A percentile compares a stretch with the other conserved stretches of the same genome.
Conservation (phyloP, 1,140 invertebrate species). For the Hestina assimilis region DNA sequence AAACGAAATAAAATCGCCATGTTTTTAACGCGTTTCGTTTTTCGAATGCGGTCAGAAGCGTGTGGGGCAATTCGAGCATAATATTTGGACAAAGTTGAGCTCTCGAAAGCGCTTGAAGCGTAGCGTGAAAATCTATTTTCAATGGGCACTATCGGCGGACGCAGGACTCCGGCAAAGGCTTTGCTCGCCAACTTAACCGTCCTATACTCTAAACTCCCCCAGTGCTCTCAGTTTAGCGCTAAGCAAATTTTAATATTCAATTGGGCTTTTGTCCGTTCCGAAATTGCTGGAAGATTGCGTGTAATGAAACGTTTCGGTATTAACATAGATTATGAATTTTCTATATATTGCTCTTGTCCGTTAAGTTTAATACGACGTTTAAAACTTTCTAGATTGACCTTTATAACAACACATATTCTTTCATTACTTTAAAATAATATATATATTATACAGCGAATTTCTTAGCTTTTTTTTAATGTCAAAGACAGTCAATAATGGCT, state of each 20-base stretch:
- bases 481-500: neutral
- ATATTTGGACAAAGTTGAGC: slow-evolving; percentile 65
- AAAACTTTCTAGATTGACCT: no score
- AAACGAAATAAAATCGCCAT: slow-evolving; percentile 8
- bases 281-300: slow-evolving; percentile 45
- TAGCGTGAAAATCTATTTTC: slow-evolving; percentile 76
- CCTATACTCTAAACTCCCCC: slow-evolving; percentile 53
- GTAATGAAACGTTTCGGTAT: slow-evolving; percentile 31
- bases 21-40: slow-evolving; percentile 16
- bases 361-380: neutral
- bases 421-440: no score
- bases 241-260: slow-evolving; percentile 76
- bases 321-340: slow-evolving; percentile 33
- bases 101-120: slow-evolving; percentile 53
- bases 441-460: no score
- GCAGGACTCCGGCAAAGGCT: slow-evolving; percentile 60
- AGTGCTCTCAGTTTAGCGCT: slow-evolving; percentile 56
- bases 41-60: slow-evolving; percentile 1
- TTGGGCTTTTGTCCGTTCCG: slow-evolving; percentile 57
- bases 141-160: slow-evolving; percentile 70
- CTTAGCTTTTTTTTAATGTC: neutral
- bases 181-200: slow-evolving; percentile 59
- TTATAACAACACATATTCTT: no score
- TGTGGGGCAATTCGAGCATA: slow-evolving; percentile 28
- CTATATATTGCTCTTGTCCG: slow-evolving; percentile 2